A percentile compares a stretch with the other conserved stretches of the same genome.
Conservation (phyloP, 2,888 invertebrate species). For the Patella ulyssiponensis region DNA sequence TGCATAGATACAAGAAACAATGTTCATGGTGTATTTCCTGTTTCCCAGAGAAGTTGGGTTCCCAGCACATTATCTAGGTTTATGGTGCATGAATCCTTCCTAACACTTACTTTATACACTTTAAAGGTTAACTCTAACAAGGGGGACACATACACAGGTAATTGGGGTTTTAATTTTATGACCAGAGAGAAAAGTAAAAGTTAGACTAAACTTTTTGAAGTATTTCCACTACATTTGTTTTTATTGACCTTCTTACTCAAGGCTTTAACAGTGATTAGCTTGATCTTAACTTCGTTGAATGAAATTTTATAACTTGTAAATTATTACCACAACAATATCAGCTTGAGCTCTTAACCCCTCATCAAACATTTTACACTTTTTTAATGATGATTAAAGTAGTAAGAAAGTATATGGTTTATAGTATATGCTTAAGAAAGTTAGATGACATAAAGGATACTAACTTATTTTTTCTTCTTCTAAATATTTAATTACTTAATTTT, state of each 20-base stretch:
- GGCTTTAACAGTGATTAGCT: too few species aligned
- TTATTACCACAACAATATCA: constrained; percentile 1
- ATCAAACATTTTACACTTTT: not conserved
- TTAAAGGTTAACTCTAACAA: too few species aligned
- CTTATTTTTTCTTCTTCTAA: too few species aligned
- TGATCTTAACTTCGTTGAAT: too few species aligned
- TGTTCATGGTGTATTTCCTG: not conserved
- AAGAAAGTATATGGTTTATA: too few species aligned
- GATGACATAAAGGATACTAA: too few species aligned
- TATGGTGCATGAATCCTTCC: constrained; percentile 10
- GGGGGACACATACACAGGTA: not conserved
- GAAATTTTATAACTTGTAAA: not conserved
- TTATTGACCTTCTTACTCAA: not conserved
- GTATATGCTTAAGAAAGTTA: too few species aligned
- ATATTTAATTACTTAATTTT: too few species aligned
- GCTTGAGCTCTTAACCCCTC: not conserved
- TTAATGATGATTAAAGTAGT: not conserved
- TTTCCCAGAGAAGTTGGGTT: not conserved
- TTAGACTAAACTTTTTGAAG: not conserved
- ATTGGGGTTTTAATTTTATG: constrained; percentile 2
- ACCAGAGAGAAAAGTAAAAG: not conserved
- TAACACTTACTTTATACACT: too few species aligned
- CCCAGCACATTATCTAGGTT: not conserved
- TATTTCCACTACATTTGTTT: constrained; percentile 5
- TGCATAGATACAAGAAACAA: not conserved